phyloP scores from a whole-genome alignment of 1,140 invertebrate species.

The Maconellicoccus hirsutus region DNA sequence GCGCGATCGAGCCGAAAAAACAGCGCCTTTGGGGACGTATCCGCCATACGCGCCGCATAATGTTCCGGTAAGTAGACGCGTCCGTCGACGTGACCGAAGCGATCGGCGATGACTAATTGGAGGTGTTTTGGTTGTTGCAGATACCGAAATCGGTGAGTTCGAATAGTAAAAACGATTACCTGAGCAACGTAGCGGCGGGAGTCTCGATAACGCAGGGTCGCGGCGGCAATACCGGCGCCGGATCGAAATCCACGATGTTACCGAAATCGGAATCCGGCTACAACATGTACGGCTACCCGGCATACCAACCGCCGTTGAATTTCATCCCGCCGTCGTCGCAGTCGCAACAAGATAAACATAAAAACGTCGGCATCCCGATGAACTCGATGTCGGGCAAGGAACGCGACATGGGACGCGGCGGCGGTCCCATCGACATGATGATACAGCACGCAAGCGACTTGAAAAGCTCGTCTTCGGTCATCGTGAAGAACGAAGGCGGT shows the following conservation, averaged over 20 bases:
- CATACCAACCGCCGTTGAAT: conserved; percentile 43
- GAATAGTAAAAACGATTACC: background rate
- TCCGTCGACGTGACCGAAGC: too few species aligned
- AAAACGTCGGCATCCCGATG: background rate
- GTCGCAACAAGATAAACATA: conserved; percentile 36
- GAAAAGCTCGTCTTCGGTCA: conserved; percentile 63
- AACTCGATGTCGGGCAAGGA: background rate
- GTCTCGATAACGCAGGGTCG: background rate
- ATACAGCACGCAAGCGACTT: conserved; percentile 45
- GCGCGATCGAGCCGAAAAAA: conserved; percentile 12
- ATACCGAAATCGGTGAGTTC: background rate
- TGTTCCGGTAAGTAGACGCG: conserved; percentile 44
- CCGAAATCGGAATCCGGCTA: conserved; percentile 62
- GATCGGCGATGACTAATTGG: background rate
- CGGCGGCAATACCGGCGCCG: conserved; percentile 23
- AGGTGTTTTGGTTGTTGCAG: background rate
- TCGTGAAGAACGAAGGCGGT: conserved; percentile 57
- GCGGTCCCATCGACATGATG: background rate
- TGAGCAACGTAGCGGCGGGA: background rate
- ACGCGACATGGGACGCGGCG: background rate
- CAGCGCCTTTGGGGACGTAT: conserved; percentile 39
- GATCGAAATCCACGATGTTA: conserved; percentile 35
- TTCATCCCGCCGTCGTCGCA: conserved; percentile 42
- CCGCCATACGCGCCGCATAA: conserved; percentile 45
- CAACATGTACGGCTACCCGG: conserved; percentile 53